A percentile compares a stretch with the other conserved stretches of the same genome.
Conservation (phyloP, 2,888 invertebrate species). For the Formica aserva region DNA sequence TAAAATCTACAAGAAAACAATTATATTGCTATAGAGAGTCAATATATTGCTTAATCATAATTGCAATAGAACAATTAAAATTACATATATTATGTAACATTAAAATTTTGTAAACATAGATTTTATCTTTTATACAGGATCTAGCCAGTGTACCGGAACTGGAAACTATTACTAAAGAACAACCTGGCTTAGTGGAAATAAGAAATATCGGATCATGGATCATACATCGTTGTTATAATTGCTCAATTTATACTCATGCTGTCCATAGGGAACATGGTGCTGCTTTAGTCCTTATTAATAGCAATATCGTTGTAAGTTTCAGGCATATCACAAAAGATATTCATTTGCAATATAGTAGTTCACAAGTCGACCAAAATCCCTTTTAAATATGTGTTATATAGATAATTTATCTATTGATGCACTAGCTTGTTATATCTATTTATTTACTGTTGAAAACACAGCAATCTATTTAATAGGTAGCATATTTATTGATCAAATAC, state of each 20-base stretch:
- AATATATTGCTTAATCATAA: background rate
- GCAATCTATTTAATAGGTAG: background rate
- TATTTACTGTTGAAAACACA: background rate
- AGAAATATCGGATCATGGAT: constrained; percentile 88
- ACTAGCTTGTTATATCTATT: background rate
- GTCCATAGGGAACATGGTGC: constrained; percentile 87
- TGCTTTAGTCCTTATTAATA: constrained; percentile 87
- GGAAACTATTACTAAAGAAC: constrained; percentile 87
- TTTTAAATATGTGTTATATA: background rate
- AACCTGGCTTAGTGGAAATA: constrained; percentile 88
- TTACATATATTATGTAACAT: background rate
- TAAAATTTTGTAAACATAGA: background rate
- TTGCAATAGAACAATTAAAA: background rate
- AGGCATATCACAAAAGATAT: background rate
- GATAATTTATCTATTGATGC: background rate
- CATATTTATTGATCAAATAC: background rate
- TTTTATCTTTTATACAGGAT: constrained; percentile 84
- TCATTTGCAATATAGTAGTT: background rate
- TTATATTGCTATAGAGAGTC: background rate
- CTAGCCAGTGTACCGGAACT: constrained; percentile 87
- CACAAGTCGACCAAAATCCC: background rate
- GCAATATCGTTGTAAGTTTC: constrained; percentile 88
- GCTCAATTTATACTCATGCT: constrained; percentile 89
- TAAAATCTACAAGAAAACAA: background rate
- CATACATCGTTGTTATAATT: constrained; percentile 89